Conservation (phyloP, 2,888 invertebrate genomes). For the Lasioglossum villosulum region DNA sequence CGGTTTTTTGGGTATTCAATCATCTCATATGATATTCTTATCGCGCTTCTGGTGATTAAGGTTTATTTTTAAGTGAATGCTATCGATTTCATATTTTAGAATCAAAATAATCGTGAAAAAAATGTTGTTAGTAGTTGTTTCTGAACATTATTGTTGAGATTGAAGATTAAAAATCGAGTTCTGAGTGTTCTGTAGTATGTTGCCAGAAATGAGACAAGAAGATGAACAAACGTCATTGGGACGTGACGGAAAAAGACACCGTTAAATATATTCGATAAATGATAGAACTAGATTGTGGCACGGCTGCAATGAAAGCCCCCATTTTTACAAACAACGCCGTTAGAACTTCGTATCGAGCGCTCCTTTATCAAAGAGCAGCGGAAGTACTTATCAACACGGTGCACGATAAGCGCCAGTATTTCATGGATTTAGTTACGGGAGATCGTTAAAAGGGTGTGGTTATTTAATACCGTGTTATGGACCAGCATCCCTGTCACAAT, state of each 20-base stretch:
- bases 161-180: not conserved
- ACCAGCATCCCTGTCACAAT: constrained; percentile 23
- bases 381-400: constrained; percentile 75
- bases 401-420: constrained; percentile 70
- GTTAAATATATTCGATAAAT: constrained; percentile 29
- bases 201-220: not conserved
- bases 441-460: constrained; percentile 70
- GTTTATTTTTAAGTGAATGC: not conserved
- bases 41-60: not conserved
- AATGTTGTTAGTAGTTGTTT: not conserved
- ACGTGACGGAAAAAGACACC: not conserved
- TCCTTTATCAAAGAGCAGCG: constrained; percentile 75
- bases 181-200: too few relatives aligned
- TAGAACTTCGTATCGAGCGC: constrained; percentile 62
- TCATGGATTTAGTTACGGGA: constrained; percentile 67
- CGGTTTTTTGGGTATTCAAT: not conserved
- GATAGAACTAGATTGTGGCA: constrained; percentile 7
- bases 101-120: not conserved
- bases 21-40: not conserved
- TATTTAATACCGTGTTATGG: constrained; percentile 64
- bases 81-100: not conserved
- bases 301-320: constrained; percentile 36
- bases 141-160: not conserved
- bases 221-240: not conserved
- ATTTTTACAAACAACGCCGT: constrained; percentile 62